Conservation (phyloP, 2,797 vertebrate species). For the Ataeniobius toweri region DNA sequence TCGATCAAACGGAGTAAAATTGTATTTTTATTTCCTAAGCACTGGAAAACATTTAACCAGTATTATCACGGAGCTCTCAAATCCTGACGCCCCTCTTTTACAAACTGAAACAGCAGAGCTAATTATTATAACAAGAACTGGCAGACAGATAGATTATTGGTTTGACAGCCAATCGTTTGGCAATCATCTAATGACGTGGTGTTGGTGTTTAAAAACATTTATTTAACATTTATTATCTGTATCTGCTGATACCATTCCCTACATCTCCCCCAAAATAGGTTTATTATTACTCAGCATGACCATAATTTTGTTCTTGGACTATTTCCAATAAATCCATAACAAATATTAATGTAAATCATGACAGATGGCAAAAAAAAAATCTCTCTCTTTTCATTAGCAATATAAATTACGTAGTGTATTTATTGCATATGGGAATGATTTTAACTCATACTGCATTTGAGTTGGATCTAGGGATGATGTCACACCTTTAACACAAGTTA, state of each 20-base stretch:
- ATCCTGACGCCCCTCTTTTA: background rate
- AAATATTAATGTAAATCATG: background rate
- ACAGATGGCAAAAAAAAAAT: background rate
- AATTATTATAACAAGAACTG: background rate
- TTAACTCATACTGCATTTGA: too few species aligned
- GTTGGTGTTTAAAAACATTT: background rate
- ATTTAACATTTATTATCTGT: background rate
- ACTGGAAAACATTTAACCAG: background rate
- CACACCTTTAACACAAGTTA: too few species aligned
- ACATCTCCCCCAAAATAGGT: background rate
- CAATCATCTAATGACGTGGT: background rate
- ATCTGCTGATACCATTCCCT: too few species aligned
- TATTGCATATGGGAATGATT: background rate
- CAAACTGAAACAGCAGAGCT: background rate
- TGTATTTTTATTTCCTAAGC: background rate
- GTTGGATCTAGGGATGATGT: too few species aligned
- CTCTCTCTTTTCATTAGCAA: background rate
- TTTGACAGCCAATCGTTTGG: background rate
- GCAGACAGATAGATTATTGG: background rate
- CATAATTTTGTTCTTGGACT: background rate
- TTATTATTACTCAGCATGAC: background rate
- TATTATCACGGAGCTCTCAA: background rate
- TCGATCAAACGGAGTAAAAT: background rate
- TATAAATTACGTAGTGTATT: background rate
- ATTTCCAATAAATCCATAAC: background rate